phyloP scores from a whole-genome alignment of 2,113 vertebrate species.

The Mustela nigripes region DNA sequence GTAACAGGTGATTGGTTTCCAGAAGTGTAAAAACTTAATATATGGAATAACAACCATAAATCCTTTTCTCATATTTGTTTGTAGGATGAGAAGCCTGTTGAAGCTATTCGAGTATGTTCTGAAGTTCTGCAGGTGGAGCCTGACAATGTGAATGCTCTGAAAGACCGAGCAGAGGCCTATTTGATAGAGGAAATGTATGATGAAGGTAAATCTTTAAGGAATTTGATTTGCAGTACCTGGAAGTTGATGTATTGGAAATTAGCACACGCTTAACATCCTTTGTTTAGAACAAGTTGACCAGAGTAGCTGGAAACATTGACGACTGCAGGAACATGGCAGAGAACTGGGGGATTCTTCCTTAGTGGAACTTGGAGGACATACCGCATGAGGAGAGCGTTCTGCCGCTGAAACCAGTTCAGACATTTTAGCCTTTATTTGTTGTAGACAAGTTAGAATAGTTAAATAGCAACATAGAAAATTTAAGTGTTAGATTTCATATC shows the following conservation, averaged over 20 bases:
- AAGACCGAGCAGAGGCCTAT: conserved; percentile 96
- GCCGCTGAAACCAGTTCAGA: not conserved
- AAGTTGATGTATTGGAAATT: not conserved
- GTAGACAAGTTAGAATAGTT: conserved; percentile 15
- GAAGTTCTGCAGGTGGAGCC: conserved; percentile 93
- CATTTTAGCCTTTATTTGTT: not conserved
- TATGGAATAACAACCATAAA: not conserved
- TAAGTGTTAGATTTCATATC: not conserved
- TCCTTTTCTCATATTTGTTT: conserved; percentile 49
- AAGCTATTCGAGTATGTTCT: conserved; percentile 93
- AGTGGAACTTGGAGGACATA: not conserved
- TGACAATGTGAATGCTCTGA: conserved; percentile 93
- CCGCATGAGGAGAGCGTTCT: not conserved
- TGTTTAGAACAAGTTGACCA: not conserved
- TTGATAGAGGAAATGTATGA: conserved; percentile 96
- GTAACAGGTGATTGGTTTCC: conserved; percentile 83
- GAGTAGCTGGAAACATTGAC: not conserved
- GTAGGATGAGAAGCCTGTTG: conserved; percentile 91
- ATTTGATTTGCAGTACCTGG: not conserved
- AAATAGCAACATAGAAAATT: not conserved
- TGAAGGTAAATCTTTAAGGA: conserved; percentile 89
- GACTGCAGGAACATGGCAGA: not conserved
- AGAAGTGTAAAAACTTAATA: not conserved
- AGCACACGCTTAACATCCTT: not conserved
- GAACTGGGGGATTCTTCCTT: conserved; percentile 22